Percentiles rank a stretch among this genome's conserved stretches.
Conservation (phyloP, 1,140 invertebrate species). For the Macrotrachela quadricornifera region DNA sequence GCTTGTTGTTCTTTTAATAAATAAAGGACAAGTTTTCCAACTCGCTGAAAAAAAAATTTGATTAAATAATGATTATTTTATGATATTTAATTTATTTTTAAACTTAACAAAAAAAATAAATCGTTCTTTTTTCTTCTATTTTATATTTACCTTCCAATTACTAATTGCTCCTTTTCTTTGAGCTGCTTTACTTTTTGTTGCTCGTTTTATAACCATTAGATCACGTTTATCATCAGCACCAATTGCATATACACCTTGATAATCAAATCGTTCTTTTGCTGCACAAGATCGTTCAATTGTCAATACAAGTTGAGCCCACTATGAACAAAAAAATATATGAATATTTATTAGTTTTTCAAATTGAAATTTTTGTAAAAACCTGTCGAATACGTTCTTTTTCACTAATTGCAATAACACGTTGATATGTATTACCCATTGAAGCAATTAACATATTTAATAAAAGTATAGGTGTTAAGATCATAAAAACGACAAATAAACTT, state of each 20-base stretch:
- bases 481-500: conserved; percentile 80
- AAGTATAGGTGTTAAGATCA: conserved; percentile 86
- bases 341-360: background rate
- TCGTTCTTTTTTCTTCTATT: too few species aligned
- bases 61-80: too few species aligned
- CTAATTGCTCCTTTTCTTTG: conserved; percentile 80
- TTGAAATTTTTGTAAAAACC: conserved; percentile 32
- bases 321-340: conserved; percentile 12
- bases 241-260: too few species aligned
- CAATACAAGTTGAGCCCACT: conserved; percentile 96
- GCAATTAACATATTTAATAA: conserved; percentile 37
- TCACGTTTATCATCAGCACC: conserved; percentile 29
- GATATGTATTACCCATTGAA: conserved; percentile 39
- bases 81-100: too few species aligned
- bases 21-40: too few species aligned
- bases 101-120: too few species aligned
- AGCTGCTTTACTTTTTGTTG: conserved; percentile 77
- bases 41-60: too few species aligned
- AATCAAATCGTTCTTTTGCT: conserved; percentile 33
- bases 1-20: too few species aligned
- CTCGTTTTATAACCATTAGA: conserved; percentile 91
- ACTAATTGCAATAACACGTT: conserved; percentile 69
- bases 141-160: conserved; percentile 50
- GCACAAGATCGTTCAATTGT: conserved; percentile 73
- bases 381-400: conserved; percentile 97